These are phyloP conservation scores for Eurytemora carolleeae DNA, from an alignment of 1,140 invertebrate species.

Conservation along the genomic window DNA sequence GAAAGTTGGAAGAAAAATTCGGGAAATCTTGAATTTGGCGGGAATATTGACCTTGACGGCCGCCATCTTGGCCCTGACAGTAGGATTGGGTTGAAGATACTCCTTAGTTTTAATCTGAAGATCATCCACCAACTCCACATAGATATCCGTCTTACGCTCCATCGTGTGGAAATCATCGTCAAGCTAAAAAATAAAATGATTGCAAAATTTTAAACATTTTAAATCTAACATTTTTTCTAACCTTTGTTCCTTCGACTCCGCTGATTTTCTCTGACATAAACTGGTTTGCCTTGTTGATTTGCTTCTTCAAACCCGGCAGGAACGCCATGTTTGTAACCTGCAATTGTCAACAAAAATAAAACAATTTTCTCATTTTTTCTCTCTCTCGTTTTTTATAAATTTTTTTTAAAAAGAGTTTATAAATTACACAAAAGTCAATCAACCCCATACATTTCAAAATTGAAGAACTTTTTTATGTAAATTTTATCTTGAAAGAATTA, in stretches of 20 bases:
- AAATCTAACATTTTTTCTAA: neutral
- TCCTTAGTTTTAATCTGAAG: slow-evolving; percentile 91
- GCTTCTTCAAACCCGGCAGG: slow-evolving; percentile 75
- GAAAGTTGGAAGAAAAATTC: no score
- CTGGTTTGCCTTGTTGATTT: slow-evolving; percentile 97
- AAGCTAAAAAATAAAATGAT: slow-evolving; percentile 29
- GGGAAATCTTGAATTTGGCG: no score
- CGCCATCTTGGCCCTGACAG: slow-evolving; percentile 79
- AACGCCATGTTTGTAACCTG: slow-evolving; percentile 55
- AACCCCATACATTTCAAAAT: no score
- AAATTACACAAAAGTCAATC: no score
- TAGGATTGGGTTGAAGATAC: slow-evolving; percentile 96
- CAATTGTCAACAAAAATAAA: no score
- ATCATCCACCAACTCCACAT: slow-evolving; percentile 83
- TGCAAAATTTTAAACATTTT: neutral
- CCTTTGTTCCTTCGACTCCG: slow-evolving; percentile 91
- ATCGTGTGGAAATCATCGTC: slow-evolving; percentile 97
- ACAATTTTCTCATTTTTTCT: no score
- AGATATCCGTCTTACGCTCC: slow-evolving; percentile 98
- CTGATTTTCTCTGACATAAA: slow-evolving; percentile 99
- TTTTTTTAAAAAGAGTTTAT: no score
- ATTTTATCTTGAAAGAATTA: no score
- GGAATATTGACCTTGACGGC: slow-evolving; percentile 58
- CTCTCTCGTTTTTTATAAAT: no score
- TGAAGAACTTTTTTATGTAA: no score